Percentiles rank a stretch among this genome's conserved stretches.
phyloP scores from a whole-genome alignment of 2,113 vertebrate species.

The Elachura formosa region DNA sequence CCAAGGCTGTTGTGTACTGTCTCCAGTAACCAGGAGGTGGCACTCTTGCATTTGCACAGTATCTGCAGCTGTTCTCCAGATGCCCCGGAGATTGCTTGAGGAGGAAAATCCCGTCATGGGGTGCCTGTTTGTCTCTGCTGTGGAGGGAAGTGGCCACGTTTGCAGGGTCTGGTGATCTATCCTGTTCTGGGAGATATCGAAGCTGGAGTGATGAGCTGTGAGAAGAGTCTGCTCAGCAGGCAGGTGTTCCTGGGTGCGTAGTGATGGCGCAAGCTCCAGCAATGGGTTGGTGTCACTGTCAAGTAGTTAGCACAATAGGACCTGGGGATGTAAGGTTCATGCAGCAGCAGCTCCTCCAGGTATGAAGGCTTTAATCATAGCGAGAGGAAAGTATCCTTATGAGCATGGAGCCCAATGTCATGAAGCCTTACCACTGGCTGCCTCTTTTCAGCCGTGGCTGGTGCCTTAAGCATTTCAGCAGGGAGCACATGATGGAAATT shows the following conservation, averaged over 20 bases:
- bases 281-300: not conserved
- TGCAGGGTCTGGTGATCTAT: not conserved
- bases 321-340: not conserved
- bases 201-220: not conserved
- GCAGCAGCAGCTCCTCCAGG: not conserved
- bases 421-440: not conserved
- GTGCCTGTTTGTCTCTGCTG: not conserved
- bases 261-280: not conserved
- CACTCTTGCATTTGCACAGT: not conserved
- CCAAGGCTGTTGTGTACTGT: not conserved
- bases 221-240: not conserved
- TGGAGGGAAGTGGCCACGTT: not conserved
- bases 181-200: not conserved
- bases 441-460: not conserved
- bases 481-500: not conserved
- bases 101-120: not conserved
- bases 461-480: not conserved
- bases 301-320: not conserved
- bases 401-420: not conserved
- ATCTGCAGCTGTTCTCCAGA: not conserved
- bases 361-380: not conserved
- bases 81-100: not conserved
- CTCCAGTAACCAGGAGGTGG: constrained; percentile 20
- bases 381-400: not conserved
- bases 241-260: fast-evolving